Percentiles rank a stretch among this genome's conserved stretches.
phyloP scores from a whole-genome alignment of 64 coral and sea anemone species.

The Acropora yongei region DNA sequence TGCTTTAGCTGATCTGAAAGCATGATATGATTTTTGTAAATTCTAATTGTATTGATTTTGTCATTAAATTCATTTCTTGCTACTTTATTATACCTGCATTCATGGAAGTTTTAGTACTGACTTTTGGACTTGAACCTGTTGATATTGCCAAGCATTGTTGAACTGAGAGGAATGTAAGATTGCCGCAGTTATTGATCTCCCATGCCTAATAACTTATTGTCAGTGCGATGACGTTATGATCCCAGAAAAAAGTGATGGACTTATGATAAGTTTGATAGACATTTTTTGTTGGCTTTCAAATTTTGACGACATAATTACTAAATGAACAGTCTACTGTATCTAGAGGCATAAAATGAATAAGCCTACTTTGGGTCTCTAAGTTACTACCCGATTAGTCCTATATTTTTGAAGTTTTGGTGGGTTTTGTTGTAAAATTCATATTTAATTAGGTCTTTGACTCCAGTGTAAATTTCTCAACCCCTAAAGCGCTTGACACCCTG shows the following conservation, averaged over 20 bases:
- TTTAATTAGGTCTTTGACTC: not conserved
- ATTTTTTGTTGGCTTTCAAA: too few relatives aligned
- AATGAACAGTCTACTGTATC: too few relatives aligned
- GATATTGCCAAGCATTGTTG: not conserved
- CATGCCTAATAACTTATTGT: too few relatives aligned
- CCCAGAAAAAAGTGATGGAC: too few relatives aligned
- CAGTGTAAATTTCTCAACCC: not conserved
- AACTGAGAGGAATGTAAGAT: not conserved
- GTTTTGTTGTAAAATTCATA: not conserved
- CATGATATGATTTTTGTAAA: not conserved
- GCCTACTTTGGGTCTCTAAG: not conserved
- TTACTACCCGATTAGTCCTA: not conserved
- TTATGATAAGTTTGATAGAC: too few relatives aligned
- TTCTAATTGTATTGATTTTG: not conserved
- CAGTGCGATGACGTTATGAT: too few relatives aligned
- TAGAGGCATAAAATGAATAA: not conserved
- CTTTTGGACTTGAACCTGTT: not conserved
- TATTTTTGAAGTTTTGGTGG: not conserved
- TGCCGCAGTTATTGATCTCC: not conserved
- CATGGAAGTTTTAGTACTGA: not conserved
- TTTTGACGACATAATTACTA: too few relatives aligned
- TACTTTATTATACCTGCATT: not conserved
- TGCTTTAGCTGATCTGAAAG: too few relatives aligned
- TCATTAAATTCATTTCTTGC: not conserved
- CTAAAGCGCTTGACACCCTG: too few relatives aligned